These are phyloP conservation scores for Semnornis frantzii DNA, from an alignment of 2,113 vertebrate species.

Conservation along the genomic window DNA sequence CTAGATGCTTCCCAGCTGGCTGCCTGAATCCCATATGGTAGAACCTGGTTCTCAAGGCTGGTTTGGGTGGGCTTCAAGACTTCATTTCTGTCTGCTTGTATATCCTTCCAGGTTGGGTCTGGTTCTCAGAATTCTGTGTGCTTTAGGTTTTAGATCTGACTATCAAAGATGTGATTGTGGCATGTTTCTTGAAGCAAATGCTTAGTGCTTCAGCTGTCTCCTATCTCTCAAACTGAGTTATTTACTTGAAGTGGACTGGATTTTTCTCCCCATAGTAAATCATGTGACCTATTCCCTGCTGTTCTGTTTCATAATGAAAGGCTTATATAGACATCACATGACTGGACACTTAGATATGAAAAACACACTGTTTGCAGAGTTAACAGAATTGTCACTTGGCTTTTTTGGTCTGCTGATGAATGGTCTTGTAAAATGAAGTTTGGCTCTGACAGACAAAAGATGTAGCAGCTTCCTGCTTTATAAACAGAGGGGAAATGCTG, in stretches of 20 bases:
- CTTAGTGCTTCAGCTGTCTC: not conserved
- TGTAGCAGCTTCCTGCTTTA: not conserved
- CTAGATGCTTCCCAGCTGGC: not conserved
- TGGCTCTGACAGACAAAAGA: not conserved
- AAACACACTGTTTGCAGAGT: not conserved
- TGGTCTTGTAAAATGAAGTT: not conserved
- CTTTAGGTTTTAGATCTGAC: not conserved
- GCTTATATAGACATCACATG: too few relatives aligned
- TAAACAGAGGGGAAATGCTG: not conserved
- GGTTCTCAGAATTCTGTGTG: not conserved
- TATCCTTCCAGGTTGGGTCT: not conserved
- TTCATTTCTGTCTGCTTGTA: not conserved
- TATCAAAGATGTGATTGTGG: not conserved
- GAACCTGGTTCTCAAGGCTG: not conserved
- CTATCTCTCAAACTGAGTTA: not conserved
- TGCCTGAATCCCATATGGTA: not conserved
- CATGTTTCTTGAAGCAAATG: not conserved
- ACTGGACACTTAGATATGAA: not conserved
- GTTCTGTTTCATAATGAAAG: not conserved
- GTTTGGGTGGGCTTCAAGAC: not conserved
- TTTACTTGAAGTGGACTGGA: not conserved
- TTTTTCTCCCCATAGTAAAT: not conserved
- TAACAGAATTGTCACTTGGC: not conserved
- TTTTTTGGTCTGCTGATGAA: not conserved
- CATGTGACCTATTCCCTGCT: not conserved